Base-by-base conservation (phyloP, 2,888 invertebrate species). In the Imbricaverruca yamaguchii region DNA sequence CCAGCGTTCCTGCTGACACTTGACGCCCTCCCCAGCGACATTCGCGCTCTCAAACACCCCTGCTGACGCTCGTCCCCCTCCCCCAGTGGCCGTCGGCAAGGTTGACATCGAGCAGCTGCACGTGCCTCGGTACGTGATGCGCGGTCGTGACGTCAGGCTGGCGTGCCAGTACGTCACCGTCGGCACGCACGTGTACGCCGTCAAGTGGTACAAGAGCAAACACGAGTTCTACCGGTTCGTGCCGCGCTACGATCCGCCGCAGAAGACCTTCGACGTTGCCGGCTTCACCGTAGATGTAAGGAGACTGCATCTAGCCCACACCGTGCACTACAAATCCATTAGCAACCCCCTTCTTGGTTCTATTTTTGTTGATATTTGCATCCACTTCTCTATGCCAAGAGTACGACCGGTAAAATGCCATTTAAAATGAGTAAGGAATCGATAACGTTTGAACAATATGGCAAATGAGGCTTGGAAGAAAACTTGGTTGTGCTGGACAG, bases 81-180 rank as follows among this genome's bases (percentile, higher is more conserved):
- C 89, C 97, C 97, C 88, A 94, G 95, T 81, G 93, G 94, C 87
- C 94, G 95, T 88, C 96, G 94, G 93, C 93, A 87, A 90, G 90
- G 57, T 79, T 23, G 79, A 59, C 23, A 79, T 79, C 79, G 84
- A 84, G 61, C 61, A 83, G 79, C 79, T 85, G 80, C 82, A 81
- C 74, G 59, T 83, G 56, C 84, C 84, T 53, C 80, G 80, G 23
- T 83, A 84, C 80, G 84, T 84, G 67, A 81, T 83, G 59, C 82
- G 83, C 2, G 84, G 84, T 9, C 81, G 82, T 13, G 84, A 83
- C 39, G 83, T 84, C 57, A 80, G 81, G 39, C 81, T 85, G 11
- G 79, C 82, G 21, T 85, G 85, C 80, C 82, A 84, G 39, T 85
- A 85, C 82, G 83, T 84, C 56, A 81, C 83, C 81, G 84, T 84